Evolutionary conservation across 2,113 vertebrate genomes (phyloP).

Genomic region (Percina caprodes): DNA sequence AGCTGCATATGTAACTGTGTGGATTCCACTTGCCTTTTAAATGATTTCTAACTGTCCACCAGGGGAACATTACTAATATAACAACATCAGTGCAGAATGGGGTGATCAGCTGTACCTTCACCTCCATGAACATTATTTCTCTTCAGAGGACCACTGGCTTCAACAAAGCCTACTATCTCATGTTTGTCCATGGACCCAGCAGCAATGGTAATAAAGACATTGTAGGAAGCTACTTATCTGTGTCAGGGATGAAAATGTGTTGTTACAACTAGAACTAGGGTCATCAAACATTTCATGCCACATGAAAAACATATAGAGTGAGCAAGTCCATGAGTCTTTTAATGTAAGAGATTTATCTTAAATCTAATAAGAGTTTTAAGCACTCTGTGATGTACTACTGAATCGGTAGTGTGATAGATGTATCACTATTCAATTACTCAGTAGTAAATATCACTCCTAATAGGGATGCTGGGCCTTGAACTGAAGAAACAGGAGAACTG

Average conservation of each 20-base stretch:
- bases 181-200: conserved; percentile 77
- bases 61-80: conserved; percentile 78
- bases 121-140: conserved; percentile 74
- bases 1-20: neutral
- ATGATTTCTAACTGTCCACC: conserved; percentile 19
- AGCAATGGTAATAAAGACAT: conserved; percentile 58
- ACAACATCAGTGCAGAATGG: conserved; percentile 52
- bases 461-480: neutral
- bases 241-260: neutral
- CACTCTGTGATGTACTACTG: neutral
- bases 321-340: neutral
- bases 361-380: neutral
- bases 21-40: neutral
- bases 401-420: neutral
- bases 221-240: neutral
- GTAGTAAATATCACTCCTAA: neutral
- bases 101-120: conserved; percentile 83
- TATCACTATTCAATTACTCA: neutral
- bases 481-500: no score
- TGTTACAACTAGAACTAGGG: neutral
- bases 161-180: conserved; percentile 66
- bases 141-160: conserved; percentile 49
- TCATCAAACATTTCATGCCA: neutral
- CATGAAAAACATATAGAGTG: neutral
- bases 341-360: neutral